phyloP scores from a whole-genome alignment of 2,113 vertebrate species.

The Sturnira hondurensis region DNA sequence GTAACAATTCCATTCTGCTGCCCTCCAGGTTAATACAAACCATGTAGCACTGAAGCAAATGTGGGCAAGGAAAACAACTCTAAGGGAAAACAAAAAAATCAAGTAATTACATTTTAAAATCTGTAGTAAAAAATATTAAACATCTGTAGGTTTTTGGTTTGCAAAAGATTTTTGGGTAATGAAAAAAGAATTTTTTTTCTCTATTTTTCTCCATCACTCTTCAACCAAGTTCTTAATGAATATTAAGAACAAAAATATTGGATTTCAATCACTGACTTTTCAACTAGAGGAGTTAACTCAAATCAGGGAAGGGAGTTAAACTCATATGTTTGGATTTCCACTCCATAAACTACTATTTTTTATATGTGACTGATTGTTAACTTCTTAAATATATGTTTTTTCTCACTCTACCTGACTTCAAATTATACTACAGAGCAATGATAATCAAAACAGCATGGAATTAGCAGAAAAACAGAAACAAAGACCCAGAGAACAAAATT shows the following conservation, averaged over 20 bases:
- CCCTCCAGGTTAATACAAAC: conserved; percentile 63
- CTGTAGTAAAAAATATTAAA: conserved; percentile 46
- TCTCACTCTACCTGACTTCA: neutral
- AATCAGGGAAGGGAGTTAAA: neutral
- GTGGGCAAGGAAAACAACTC: conserved; percentile 24
- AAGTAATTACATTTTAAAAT: conserved; percentile 59
- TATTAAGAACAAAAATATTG: neutral
- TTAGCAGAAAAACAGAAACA: neutral
- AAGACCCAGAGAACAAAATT: neutral
- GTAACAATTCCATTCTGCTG: conserved; percentile 57
- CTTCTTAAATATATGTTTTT: neutral
- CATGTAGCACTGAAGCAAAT: conserved; percentile 19
- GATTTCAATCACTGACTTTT: neutral
- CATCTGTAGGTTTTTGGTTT: neutral
- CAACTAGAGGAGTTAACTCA: neutral
- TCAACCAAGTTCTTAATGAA: neutral
- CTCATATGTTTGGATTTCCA: neutral
- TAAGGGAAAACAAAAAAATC: conserved; percentile 12
- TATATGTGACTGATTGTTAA: neutral
- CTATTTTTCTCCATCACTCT: neutral
- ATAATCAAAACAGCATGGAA: neutral
- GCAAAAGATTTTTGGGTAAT: neutral
- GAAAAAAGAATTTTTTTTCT: neutral
- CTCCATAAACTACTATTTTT: neutral
- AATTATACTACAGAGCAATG: neutral